These are phyloP conservation scores for Blennius ocellaris DNA, from an alignment of 2,113 vertebrate genomes.

Conservation along the genomic window DNA sequence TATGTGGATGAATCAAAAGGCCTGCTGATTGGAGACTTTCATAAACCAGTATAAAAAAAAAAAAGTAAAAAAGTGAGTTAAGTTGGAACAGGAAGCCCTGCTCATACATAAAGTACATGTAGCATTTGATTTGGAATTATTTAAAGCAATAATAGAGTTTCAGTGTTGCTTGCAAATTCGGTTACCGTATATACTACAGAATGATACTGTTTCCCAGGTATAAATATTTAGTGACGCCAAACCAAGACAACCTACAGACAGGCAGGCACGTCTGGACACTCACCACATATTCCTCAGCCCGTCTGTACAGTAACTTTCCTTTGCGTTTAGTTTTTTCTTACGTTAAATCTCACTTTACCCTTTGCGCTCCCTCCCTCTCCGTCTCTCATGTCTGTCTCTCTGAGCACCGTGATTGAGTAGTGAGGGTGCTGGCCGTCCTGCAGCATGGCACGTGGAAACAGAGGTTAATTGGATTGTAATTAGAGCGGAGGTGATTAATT, in stretches of 20 bases:
- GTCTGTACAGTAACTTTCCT: constrained; percentile 29
- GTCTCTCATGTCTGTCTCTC: constrained; percentile 46
- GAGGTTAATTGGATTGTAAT: constrained; percentile 88
- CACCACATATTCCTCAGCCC: constrained; percentile 26
- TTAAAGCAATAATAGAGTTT: no score
- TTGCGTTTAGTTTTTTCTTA: constrained; percentile 47
- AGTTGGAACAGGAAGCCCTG: no score
- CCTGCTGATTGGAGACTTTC: no score
- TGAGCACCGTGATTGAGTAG: constrained; percentile 72
- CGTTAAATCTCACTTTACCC: constrained; percentile 61
- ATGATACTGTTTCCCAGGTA: not conserved
- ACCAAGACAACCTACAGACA: not conserved
- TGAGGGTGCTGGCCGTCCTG: constrained; percentile 72
- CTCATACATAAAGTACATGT: no score
- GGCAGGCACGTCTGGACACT: not conserved
- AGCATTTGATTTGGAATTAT: no score
- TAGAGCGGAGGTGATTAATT: constrained; percentile 85
- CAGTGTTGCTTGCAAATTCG: no score
- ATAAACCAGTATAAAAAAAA: no score
- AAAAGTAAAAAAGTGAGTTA: no score
- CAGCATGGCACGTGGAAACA: constrained; percentile 73
- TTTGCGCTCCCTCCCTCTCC: constrained; percentile 21
- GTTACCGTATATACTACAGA: not conserved
- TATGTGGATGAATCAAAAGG: no score
- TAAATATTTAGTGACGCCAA: not conserved